These are phyloP conservation scores for Varanus salvator DNA, from an alignment of 2,113 vertebrate genomes.

Conservation along the genomic window DNA sequence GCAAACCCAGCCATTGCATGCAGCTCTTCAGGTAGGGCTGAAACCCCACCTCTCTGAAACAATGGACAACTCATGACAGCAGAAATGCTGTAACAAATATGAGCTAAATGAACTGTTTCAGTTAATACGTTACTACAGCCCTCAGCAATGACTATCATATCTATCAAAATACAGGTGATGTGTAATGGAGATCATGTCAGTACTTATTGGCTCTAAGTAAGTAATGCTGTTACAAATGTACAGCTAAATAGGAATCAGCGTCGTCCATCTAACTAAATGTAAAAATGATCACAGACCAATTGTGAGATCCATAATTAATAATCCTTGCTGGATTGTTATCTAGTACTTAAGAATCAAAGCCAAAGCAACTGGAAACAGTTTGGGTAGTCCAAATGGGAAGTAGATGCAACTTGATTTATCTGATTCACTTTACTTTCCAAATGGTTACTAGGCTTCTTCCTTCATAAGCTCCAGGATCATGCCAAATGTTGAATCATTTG, in stretches of 20 bases:
- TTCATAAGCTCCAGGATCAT: neutral
- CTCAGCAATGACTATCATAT: neutral
- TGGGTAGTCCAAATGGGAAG: neutral
- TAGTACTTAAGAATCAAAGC: neutral
- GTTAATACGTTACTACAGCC: neutral
- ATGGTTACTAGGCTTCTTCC: neutral
- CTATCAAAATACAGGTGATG: neutral
- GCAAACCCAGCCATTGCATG: too few species aligned
- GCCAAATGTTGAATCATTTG: neutral
- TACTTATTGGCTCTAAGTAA: conserved; percentile 29
- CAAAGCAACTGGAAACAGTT: neutral
- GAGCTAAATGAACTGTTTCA: neutral
- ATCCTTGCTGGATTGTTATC: neutral
- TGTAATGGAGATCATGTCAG: neutral
- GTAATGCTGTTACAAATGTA: neutral
- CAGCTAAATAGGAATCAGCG: neutral
- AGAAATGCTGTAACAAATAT: neutral
- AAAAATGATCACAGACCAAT: neutral
- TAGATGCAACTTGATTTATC: neutral
- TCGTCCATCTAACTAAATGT: conserved; percentile 26
- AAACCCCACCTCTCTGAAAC: too few species aligned
- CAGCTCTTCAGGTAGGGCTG: too few species aligned
- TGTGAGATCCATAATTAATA: conserved; percentile 24
- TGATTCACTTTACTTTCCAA: neutral
- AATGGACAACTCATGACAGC: too few species aligned